Evolutionary conservation across 2,113 vertebrate genomes (phyloP), one percentile per base, ranked within the genome.

Genomic region (Leucopsar rothschildi): DNA sequence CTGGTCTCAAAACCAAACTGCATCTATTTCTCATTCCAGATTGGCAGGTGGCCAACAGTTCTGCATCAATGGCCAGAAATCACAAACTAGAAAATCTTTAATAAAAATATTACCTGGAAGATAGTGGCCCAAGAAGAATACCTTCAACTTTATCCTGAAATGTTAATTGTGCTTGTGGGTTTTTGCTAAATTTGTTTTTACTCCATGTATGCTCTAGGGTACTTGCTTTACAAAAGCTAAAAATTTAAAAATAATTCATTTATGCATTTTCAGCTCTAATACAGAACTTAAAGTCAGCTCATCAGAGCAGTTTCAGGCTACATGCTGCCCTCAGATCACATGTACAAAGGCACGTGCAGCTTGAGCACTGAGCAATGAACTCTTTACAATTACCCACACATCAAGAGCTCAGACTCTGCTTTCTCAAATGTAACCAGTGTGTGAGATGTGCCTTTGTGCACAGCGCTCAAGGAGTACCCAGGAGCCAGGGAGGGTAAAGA

Each of bases 391-490:
- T 50, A 65, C 45, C 50, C 24, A 52, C n/a, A 25, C 18, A 45
- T 7, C 9, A 64, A 19, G 44, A 65, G 75, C 45, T 90, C 39
- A 49, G 59, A 27, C 16, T 45, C 19, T 42, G 37, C 39, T 59
- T 83, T 45, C 64, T 56, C 27, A 29, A 31, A 53, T 0, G 1
- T 7, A 64, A 37, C 10, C 33, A 50, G 33, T 13, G 33, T 61
- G 27, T 0, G 0, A 35, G 56, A 70, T 21, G 37, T 52, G 33
- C 18, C 60, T 28, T 45, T 42, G 11, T 4, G 11, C 5, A 40
- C 7, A 31, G 55, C 3, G 13, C 22, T 45, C 22, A 27, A 33
- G 59, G 37, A 42, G 69, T 23, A 65, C 3, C 11, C 25, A 25
- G 33, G 49, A 72, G 8, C 24, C 55, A 49, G 33, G 17, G 25